Evolutionary conservation across 2,888 invertebrate species (phyloP).

Genomic region (Drosophila kambysellisi): DNA sequence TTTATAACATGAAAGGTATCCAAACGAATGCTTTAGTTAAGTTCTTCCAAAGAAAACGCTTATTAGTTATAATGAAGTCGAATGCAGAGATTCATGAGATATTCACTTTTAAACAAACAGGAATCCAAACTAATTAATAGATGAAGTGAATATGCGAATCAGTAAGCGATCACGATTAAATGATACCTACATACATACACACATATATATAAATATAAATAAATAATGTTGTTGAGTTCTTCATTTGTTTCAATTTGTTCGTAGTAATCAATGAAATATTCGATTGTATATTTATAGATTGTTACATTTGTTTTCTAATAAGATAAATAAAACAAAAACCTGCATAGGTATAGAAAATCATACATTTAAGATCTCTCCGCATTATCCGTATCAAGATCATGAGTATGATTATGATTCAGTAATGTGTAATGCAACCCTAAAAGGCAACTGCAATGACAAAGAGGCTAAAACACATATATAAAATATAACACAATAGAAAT

Average conservation of each 20-base stretch:
- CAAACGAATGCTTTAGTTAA: constrained; percentile 64
- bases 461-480: constrained; percentile 43
- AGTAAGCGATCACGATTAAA: constrained; percentile 9
- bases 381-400: constrained; percentile 30
- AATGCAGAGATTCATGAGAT: constrained; percentile 7
- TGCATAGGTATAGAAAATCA: constrained; percentile 27
- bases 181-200: constrained; percentile 1
- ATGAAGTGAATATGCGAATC: constrained; percentile 8
- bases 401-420: constrained; percentile 17
- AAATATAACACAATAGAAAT: constrained; percentile 12
- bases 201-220: constrained; percentile 11
- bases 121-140: constrained; percentile 14
- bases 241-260: constrained; percentile 34
- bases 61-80: constrained; percentile 71
- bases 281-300: constrained; percentile 45
- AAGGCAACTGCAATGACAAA: constrained; percentile 54
- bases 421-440: constrained; percentile 47
- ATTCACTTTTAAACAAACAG: constrained; percentile 14
- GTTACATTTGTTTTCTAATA: constrained; percentile 57
- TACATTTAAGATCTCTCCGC: constrained; percentile 61
- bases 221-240: constrained; percentile 41
- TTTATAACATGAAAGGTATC: constrained; percentile 29
- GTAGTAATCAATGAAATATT: constrained; percentile 24
- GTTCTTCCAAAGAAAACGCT: constrained; percentile 82
- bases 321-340: constrained; percentile 1